Percentiles rank a stretch among this genome's conserved stretches.
These are phyloP conservation scores for Chromis chromis DNA, from an alignment of 2,797 vertebrate genomes.

Conservation along the genomic window DNA sequence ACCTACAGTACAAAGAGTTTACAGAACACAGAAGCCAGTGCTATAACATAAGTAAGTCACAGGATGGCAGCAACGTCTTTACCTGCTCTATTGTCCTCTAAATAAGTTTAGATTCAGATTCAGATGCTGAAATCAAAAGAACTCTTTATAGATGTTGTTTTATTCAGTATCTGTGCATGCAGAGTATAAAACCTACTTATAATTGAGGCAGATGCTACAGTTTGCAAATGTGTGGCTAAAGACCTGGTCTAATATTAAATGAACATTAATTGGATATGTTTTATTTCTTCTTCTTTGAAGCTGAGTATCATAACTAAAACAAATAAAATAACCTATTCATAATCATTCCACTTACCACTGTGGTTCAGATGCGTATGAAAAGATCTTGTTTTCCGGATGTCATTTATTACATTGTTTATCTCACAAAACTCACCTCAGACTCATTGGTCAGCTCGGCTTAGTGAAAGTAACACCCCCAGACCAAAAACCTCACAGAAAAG, in stretches of 20 bases:
- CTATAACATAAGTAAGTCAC: slow-evolving; percentile 51
- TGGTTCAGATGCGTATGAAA: background rate
- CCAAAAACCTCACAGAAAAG: background rate
- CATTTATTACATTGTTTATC: background rate
- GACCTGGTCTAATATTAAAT: background rate
- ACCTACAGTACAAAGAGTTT: background rate
- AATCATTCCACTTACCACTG: too few species aligned
- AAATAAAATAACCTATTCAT: background rate
- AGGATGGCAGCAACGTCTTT: slow-evolving; percentile 66
- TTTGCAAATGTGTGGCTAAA: background rate
- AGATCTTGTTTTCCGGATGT: background rate
- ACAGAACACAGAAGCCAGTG: background rate
- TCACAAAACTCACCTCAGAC: background rate
- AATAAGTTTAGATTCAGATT: background rate
- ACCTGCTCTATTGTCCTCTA: background rate
- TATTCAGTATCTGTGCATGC: background rate
- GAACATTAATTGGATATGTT: background rate
- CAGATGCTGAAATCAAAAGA: background rate
- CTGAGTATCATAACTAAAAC: background rate
- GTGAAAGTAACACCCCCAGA: background rate
- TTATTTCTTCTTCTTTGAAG: background rate
- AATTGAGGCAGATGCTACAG: background rate
- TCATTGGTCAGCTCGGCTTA: background rate
- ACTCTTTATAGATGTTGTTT: background rate
- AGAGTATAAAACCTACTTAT: background rate